Conservation (phyloP, 2,113 vertebrate species). For the Macrotis lagotis region DNA sequence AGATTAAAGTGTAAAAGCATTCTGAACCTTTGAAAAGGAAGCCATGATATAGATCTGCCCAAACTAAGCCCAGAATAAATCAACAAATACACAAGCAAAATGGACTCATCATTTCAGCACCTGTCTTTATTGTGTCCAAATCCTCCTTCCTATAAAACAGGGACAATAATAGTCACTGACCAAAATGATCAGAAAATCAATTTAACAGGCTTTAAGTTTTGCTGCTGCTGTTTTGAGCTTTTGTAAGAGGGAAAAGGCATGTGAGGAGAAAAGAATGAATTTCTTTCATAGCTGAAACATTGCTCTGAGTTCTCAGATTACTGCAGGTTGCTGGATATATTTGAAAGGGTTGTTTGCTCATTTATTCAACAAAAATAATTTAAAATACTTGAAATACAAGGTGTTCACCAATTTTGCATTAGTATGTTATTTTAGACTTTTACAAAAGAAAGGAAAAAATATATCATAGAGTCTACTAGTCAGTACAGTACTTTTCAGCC, state of each 20-base stretch:
- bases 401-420: no score
- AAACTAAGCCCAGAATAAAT: background rate
- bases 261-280: background rate
- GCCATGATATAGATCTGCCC: background rate
- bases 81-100: background rate
- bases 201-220: background rate
- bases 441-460: background rate
- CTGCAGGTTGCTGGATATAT: background rate
- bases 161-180: background rate
- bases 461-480: background rate
- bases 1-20: background rate
- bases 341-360: background rate
- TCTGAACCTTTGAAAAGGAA: background rate
- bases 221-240: background rate
- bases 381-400: background rate
- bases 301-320: background rate
- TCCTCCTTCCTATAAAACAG: background rate
- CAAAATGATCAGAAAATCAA: background rate
- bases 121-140: background rate
- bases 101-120: background rate
- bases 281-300: conserved; percentile 16
- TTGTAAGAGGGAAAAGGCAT: background rate
- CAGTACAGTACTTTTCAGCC: background rate
- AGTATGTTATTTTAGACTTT: background rate
- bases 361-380: background rate